Conservation (phyloP, 2,113 vertebrate species). For the Gallinago media region DNA sequence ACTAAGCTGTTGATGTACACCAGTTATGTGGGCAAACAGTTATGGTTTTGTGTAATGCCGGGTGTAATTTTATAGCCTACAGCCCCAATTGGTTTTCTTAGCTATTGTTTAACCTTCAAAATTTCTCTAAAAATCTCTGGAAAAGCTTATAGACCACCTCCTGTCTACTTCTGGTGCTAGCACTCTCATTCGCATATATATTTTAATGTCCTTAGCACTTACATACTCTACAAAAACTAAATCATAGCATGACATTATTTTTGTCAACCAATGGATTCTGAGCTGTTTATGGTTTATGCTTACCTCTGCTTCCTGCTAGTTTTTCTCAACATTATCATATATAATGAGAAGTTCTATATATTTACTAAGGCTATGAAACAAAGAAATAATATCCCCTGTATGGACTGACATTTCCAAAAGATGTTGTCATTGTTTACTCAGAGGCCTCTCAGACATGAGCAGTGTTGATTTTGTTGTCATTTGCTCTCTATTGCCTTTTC, state of each 20-base stretch:
- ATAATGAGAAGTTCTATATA: background rate
- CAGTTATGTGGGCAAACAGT: background rate
- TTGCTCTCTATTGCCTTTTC: background rate
- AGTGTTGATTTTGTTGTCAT: background rate
- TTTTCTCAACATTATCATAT: background rate
- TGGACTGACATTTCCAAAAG: background rate
- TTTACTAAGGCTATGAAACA: background rate
- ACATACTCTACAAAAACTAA: background rate
- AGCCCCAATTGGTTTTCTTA: background rate
- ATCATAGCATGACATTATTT: background rate
- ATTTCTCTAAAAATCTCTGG: background rate
- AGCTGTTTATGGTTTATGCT: background rate
- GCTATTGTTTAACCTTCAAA: background rate
- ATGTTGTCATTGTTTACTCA: background rate
- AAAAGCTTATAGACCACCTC: background rate
- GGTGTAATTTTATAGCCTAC: background rate
- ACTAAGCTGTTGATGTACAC: background rate
- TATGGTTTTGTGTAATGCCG: background rate
- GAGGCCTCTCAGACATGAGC: fast-evolving
- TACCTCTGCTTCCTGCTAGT: too few relatives aligned
- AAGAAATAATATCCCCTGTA: fast-evolving
- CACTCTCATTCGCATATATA: background rate
- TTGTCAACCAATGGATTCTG: background rate
- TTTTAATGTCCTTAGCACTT: background rate
- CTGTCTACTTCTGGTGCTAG: background rate